Conservation (phyloP, 2,888 invertebrate species). For the Hemistola chrysoprasaria region DNA sequence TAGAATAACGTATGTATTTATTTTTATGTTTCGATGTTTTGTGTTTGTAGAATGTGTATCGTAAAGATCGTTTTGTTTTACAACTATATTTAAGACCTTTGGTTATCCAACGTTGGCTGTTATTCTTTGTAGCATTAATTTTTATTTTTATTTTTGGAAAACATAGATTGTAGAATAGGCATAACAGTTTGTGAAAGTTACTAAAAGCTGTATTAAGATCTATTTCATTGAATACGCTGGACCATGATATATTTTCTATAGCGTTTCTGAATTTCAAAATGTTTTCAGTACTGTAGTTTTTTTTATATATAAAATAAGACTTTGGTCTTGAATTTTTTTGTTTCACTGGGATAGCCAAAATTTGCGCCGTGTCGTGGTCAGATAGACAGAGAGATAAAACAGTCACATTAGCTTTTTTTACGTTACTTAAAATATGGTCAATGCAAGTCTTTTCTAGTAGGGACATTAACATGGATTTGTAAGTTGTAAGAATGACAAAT, state of each 20-base stretch:
- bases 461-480: neutral
- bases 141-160: neutral
- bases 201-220: neutral
- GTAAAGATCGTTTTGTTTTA: neutral
- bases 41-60: neutral
- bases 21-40: neutral
- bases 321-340: neutral
- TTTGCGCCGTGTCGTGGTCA: neutral
- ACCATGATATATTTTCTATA: neutral
- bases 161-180: neutral
- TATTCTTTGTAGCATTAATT: no score
- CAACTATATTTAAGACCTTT: neutral
- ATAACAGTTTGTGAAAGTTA: neutral
- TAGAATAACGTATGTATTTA: neutral
- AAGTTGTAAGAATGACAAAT: neutral
- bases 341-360: neutral
- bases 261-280: neutral
- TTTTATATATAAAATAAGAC: neutral
- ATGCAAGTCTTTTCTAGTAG: neutral
- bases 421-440: neutral
- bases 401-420: neutral
- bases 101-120: neutral
- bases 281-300: neutral
- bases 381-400: neutral
- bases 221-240: neutral